Evolutionary conservation across 2,888 invertebrate species (phyloP), one percentile per base, ranked within the genome.

Genomic region (Melieria omissa): DNA sequence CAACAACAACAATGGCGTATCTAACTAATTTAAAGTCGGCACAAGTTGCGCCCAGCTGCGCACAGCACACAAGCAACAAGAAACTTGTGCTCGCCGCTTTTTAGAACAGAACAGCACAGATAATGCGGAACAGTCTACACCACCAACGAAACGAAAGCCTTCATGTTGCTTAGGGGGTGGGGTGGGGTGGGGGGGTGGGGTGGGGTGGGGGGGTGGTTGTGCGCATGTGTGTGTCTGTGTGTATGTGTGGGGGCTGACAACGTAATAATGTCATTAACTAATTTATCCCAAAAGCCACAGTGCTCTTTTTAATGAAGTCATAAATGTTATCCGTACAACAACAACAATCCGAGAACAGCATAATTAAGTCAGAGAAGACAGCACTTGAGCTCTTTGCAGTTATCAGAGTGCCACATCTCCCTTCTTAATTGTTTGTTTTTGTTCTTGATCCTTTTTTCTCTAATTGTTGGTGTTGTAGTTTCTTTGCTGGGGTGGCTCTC

Each of bases 181-280:
- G 29, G n/a, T n/a, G n/a, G n/a, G n/a, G n/a, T n/a, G n/a, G 41
- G 6, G 12, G 54, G 10, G 29, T 54, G 7, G 6, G 12, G 42
- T 6, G 14, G 9, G 14, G 49, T 7, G 41, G 41, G n/a, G 10
- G 16, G 16, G 44, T 46, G 54, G 16, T 12, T 16, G 63, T 16
- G 57, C n/a, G 41, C 55, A 54, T 54, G 44, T 44, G n/a, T n/a
- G 42, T 29, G 41, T 63, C 10, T 47, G 41, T 49, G 63, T 63
- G 42, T 58, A 42, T 49, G 45, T 63, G 29, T 14, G 58, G 42
- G 58, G 58, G 58, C 49, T 58, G 55, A 67, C 66, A 67, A 66
- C 58, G 42, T 67, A 67, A 67, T 67, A 67, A 67, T 67, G 58
- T 67, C 66, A 67, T 67, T 67, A 67, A 60, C 47, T 67, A 67